Base-by-base conservation (phyloP, 2,888 invertebrate species). In the Eucera pruinosa region DNA sequence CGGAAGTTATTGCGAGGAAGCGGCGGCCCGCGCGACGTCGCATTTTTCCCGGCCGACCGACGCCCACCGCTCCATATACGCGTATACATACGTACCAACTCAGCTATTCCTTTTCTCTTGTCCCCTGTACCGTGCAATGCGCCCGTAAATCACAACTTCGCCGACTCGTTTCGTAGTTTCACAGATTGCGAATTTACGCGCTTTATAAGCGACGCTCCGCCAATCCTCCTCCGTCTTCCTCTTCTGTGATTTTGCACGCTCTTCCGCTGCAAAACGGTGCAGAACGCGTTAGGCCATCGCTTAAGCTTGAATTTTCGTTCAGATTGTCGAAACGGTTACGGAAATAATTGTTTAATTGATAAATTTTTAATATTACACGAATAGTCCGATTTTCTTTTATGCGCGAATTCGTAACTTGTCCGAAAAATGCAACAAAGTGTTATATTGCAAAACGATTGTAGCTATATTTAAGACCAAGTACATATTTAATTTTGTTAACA, bases 1-100 rank as follows among this genome's bases (percentile, higher is more conserved):
- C 81, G 85, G 66, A 88, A 88, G 85, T 89, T 88, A 89, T 88
- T 85, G 86, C 88, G 78, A 80, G 80, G 81, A 85, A 82, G 60
- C 84, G 80, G 71, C 72, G 76, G 69, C 64, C 58, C 61, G 68
- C 68, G 55, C 73, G 79, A 64, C 80, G 75, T 86, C 80, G 68
- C 85, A 88, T 88, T 88, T 88, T 88, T 88, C 83, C 80, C 64
- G 66, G 74, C n/a, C 74, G 41, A 71, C 55, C 41, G 41, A 41
- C 67, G 50, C 45, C 54, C 68, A 41, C 52, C 39, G 27, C 36
- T 48, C 33, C 6, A n/a, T 57, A 47, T 60, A 54, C 65, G 41
- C 47, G 48, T 57, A 54, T 13, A 66, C 50, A 68, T 69, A 65
- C 54, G 52, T 43, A 39, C 20, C 70, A 41, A 15, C 45, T 2